Evolutionary conservation across 2,888 invertebrate species (phyloP).

Genomic region (Nineta flava): DNA sequence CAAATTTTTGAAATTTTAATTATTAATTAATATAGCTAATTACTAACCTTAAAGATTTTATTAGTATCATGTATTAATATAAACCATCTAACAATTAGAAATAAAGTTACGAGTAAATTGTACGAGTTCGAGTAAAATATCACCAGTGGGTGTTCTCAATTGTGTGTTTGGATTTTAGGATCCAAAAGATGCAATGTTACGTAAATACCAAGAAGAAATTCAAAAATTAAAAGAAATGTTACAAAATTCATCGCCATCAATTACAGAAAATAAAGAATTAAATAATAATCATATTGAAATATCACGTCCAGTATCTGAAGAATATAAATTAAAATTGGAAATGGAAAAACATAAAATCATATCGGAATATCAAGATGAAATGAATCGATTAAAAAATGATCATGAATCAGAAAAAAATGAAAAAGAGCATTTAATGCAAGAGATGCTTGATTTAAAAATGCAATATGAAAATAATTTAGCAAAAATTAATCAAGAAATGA

Average conservation of each 20-base stretch:
- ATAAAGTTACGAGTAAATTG: too few relatives aligned
- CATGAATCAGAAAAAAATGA: slow-evolving; percentile 27
- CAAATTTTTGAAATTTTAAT: too few relatives aligned
- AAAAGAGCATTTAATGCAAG: slow-evolving; percentile 25
- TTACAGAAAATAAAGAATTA: too few relatives aligned
- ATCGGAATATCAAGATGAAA: slow-evolving; percentile 35
- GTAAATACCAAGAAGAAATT: slow-evolving; percentile 76
- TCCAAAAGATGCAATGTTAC: slow-evolving; percentile 72
- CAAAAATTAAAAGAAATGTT: slow-evolving; percentile 45
- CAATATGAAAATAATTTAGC: slow-evolving; percentile 38
- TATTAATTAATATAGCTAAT: too few relatives aligned
- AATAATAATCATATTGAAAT: slow-evolving; percentile 11
- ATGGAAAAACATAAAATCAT: slow-evolving; percentile 25
- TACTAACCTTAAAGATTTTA: too few relatives aligned
- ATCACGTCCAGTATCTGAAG: slow-evolving; percentile 16
- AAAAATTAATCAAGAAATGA: slow-evolving; percentile 41
- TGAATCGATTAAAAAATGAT: slow-evolving; percentile 26
- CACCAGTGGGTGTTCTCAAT: too few relatives aligned
- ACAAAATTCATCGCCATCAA: slow-evolving; percentile 16
- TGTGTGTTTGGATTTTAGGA: slow-evolving; percentile 31
- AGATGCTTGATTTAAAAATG: slow-evolving; percentile 36
- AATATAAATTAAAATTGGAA: slow-evolving; percentile 14
- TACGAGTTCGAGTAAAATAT: too few relatives aligned
- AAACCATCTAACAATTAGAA: too few relatives aligned
- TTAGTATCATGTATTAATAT: too few relatives aligned